phyloP scores from a whole-genome alignment of 2,888 invertebrate genomes.

The Notodonta dromedarius region DNA sequence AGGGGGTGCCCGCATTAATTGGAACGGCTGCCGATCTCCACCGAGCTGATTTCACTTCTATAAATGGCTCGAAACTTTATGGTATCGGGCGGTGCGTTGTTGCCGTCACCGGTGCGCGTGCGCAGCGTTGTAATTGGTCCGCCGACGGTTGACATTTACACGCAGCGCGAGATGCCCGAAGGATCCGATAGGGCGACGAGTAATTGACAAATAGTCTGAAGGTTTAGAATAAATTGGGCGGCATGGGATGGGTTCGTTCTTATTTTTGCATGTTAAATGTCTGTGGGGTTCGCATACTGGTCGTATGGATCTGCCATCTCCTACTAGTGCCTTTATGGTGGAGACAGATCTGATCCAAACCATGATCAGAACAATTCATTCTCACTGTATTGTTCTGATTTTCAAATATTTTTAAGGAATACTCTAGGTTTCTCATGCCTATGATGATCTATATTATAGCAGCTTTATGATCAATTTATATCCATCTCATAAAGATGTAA shows the following conservation, averaged over 20 bases:
- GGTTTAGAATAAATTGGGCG: conserved; percentile 55
- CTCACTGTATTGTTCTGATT: no score
- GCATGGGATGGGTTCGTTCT: conserved; percentile 37
- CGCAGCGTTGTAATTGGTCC: conserved; percentile 81
- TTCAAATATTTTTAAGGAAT: no score
- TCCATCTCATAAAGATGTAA: no score
- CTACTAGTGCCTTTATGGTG: no score
- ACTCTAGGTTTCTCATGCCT: no score
- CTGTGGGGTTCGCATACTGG: conserved; percentile 25
- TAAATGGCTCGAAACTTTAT: conserved; percentile 81
- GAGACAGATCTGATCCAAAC: no score
- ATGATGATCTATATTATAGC: no score
- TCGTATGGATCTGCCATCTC: conserved; percentile 3
- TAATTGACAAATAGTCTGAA: conserved; percentile 78
- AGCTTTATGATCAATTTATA: no score
- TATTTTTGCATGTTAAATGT: conserved; percentile 35
- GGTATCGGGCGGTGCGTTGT: conserved; percentile 76
- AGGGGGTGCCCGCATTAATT: conserved; percentile 71
- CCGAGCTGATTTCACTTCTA: conserved; percentile 72
- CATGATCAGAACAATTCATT: no score
- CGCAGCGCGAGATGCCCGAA: conserved; percentile 75
- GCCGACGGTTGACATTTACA: conserved; percentile 79
- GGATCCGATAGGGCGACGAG: conserved; percentile 54
- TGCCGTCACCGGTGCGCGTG: conserved; percentile 73
- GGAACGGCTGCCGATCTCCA: conserved; percentile 69